Conservation (phyloP, 92 coral and sea anemone genomes). For the Epizoanthus stellaris region DNA sequence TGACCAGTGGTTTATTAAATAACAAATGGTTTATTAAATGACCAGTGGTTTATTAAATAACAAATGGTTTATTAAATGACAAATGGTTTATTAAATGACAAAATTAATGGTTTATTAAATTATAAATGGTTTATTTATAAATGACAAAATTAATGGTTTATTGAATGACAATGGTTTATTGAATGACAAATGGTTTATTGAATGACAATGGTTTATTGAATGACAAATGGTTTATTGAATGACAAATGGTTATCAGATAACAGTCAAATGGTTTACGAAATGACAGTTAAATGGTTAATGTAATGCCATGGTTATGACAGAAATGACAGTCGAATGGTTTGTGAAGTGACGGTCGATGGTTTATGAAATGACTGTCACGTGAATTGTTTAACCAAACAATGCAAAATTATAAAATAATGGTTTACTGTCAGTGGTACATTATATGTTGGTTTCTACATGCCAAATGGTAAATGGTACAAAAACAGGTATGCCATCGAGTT, state of each 20-base stretch:
- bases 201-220: not conserved
- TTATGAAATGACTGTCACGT: not conserved
- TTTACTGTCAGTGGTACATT: no score
- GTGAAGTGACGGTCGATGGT: not conserved
- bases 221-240: no score
- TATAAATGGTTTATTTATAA: no score
- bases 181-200: not conserved
- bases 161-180: not conserved
- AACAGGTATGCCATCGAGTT: not conserved
- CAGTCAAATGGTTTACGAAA: no score
- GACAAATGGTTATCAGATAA: no score
- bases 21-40: no score
- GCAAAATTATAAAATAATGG: not conserved
- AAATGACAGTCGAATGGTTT: not conserved
- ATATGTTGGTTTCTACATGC: not conserved
- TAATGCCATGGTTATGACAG: not conserved
- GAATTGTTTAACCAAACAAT: not conserved
- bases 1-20: no score
- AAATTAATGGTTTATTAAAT: not conserved
- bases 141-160: no score
- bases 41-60: not conserved
- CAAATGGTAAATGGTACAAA: not conserved
- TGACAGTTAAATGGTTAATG: not conserved
- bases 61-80: no score
- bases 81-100: not conserved